Evolutionary conservation across 2,113 vertebrate genomes (phyloP).

Genomic region (Eublepharis macularius): DNA sequence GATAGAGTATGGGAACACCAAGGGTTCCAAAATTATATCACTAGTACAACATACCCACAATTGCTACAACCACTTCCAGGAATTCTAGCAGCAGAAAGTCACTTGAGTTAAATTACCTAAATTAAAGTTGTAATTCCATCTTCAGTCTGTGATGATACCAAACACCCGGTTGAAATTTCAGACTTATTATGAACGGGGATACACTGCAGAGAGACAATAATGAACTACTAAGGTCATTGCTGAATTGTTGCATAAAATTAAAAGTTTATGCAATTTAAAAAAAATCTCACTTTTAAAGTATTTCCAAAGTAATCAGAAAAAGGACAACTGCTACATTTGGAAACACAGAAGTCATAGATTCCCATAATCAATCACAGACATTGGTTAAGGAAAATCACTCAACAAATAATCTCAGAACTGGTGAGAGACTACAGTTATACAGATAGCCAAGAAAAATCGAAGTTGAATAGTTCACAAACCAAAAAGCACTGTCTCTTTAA

Average conservation of each 20-base stretch:
- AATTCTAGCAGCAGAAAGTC: conserved; percentile 30
- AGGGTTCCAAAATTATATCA: neutral
- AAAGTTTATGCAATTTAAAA: too few relatives aligned
- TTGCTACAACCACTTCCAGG: conserved; percentile 56
- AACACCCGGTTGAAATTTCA: conserved; percentile 74
- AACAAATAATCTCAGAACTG: neutral
- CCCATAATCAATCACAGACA: neutral
- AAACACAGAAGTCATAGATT: conserved; percentile 1
- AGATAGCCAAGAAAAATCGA: neutral
- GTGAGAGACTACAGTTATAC: neutral
- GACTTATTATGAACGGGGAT: conserved; percentile 58
- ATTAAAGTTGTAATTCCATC: conserved; percentile 75
- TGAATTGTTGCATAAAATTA: conserved; percentile 56
- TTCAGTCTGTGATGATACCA: conserved; percentile 66
- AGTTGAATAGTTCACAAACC: neutral
- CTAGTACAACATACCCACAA: conserved; percentile 14
- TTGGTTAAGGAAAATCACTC: neutral
- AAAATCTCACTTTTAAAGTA: conserved; percentile 7
- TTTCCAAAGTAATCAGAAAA: conserved; percentile 20
- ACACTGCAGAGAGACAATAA: conserved; percentile 48
- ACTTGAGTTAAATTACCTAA: conserved; percentile 60
- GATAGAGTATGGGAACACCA: neutral
- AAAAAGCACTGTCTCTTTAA: neutral
- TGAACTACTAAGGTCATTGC: conserved; percentile 57
- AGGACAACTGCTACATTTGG: conserved; percentile 29